These are phyloP conservation scores for Rhorus exstirpatorius DNA, from an alignment of 2,888 invertebrate genomes.

Conservation along the genomic window DNA sequence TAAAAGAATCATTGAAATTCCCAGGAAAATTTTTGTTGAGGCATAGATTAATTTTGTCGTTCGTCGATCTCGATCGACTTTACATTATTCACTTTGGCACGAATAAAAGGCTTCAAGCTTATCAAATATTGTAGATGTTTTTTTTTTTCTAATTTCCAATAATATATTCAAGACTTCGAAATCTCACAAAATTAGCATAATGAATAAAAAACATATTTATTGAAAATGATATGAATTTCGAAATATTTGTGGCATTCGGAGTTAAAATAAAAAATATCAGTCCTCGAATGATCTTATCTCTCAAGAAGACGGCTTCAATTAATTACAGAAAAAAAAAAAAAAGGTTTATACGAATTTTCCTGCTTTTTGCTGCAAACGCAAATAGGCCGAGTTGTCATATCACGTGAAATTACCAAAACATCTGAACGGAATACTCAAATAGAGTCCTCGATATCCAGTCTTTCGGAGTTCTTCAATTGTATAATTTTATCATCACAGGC, in stretches of 20 bases:
- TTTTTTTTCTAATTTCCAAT: too few relatives aligned
- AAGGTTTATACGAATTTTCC: background rate
- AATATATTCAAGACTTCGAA: too few relatives aligned
- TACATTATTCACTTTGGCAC: too few relatives aligned
- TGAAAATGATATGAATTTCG: background rate
- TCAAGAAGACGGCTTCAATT: background rate
- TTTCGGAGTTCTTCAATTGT: conserved; percentile 1
- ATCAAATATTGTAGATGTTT: too few relatives aligned
- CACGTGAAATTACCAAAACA: conserved; percentile 16
- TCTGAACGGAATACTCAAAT: conserved; percentile 25
- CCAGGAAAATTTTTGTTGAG: too few relatives aligned
- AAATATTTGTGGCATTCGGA: background rate
- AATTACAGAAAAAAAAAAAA: background rate
- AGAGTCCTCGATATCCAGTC: background rate
- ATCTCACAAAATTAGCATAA: too few relatives aligned
- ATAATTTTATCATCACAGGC: conserved; percentile 27
- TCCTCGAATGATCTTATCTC: background rate
- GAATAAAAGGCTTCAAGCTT: too few relatives aligned
- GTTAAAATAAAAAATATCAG: background rate
- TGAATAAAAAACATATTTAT: background rate
- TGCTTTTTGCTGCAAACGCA: conserved; percentile 5
- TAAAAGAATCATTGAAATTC: too few relatives aligned
- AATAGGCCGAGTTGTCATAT: background rate
- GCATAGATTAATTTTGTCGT: too few relatives aligned
- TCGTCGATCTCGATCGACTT: too few relatives aligned